Percentiles rank a stretch among this genome's conserved stretches.
Evolutionary conservation across 37 sponge, comb jelly and placozoan species (phyloP).

Genomic region (Amphimedon queenslandica): DNA sequence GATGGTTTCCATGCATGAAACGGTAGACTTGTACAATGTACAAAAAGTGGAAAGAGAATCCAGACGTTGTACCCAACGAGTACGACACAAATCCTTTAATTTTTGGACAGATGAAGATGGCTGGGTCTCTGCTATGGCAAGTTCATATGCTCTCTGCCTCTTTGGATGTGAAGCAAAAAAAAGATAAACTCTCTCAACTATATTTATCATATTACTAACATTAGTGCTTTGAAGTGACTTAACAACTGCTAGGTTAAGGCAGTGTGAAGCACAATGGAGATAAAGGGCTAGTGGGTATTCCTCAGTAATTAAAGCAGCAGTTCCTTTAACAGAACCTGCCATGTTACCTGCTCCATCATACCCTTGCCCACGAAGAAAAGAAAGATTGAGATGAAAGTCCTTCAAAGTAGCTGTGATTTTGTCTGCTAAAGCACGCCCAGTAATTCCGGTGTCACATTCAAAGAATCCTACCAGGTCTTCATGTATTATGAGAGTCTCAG

Average conservation of each 20-base stretch:
- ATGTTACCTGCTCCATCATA: slow-evolving; percentile 78
- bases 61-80: slow-evolving; percentile 53
- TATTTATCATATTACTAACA: slow-evolving; percentile 59
- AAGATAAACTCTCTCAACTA: slow-evolving; percentile 26
- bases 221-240: slow-evolving; percentile 12
- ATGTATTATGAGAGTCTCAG: slow-evolving; percentile 12
- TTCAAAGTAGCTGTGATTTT: slow-evolving; percentile 28
- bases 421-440: slow-evolving; percentile 54
- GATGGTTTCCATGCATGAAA: slow-evolving; percentile 54
- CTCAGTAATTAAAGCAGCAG: slow-evolving; percentile 32
- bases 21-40: slow-evolving; percentile 40
- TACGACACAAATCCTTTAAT: slow-evolving; percentile 51
- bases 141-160: slow-evolving; percentile 36
- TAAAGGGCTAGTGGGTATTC: slow-evolving; percentile 42
- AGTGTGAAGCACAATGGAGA: slow-evolving; percentile 52
- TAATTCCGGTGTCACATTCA: slow-evolving; percentile 55
- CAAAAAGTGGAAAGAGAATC: slow-evolving; percentile 39
- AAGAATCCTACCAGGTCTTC: slow-evolving; percentile 53
- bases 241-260: slow-evolving; percentile 49
- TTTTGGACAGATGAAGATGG: slow-evolving; percentile 23
- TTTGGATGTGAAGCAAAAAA: slow-evolving; percentile 63
- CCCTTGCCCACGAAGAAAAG: slow-evolving; percentile 58
- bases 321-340: slow-evolving; percentile 29
- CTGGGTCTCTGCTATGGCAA: slow-evolving; percentile 23
- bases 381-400: slow-evolving; percentile 30